Evolutionary conservation across 2,113 vertebrate species (phyloP).

Genomic region (Phalacrocorax pelagicus): DNA sequence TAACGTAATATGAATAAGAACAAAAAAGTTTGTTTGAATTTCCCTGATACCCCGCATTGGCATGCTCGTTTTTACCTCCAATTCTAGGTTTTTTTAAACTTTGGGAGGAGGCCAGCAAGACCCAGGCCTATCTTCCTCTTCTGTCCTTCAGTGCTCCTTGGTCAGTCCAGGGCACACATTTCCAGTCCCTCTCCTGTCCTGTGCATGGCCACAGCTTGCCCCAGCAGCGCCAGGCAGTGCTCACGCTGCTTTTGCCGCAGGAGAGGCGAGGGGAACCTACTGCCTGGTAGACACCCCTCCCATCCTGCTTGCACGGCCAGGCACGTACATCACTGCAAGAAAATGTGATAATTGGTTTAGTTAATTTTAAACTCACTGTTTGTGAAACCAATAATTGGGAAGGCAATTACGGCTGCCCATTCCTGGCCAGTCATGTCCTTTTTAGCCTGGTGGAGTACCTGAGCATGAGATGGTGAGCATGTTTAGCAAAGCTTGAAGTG

Average conservation of each 20-base stretch:
- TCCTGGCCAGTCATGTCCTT: neutral
- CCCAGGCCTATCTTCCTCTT: neutral
- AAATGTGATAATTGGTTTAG: neutral
- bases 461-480: neutral
- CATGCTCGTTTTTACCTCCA: neutral
- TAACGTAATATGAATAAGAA: neutral
- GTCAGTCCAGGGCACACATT: neutral
- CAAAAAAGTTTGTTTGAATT: neutral
- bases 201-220: neutral
- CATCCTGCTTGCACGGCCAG: neutral
- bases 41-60: neutral
- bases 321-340: neutral
- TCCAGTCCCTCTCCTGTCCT: neutral
- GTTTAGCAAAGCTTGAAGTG: neutral
- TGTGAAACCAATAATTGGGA: neutral
- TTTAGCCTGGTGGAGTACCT: neutral
- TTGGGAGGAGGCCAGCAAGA: neutral
- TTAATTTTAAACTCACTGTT: neutral
- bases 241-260: rapidly evolving
- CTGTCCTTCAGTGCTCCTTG: neutral
- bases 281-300: neutral
- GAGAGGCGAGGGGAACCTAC: neutral
- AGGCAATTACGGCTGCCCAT: neutral
- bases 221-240: rapidly evolving
- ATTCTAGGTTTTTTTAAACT: neutral